Percentiles rank a stretch among this genome's conserved stretches.
phyloP scores from a whole-genome alignment of 1,140 invertebrate genomes.

The Sarcophaga bullata region DNA sequence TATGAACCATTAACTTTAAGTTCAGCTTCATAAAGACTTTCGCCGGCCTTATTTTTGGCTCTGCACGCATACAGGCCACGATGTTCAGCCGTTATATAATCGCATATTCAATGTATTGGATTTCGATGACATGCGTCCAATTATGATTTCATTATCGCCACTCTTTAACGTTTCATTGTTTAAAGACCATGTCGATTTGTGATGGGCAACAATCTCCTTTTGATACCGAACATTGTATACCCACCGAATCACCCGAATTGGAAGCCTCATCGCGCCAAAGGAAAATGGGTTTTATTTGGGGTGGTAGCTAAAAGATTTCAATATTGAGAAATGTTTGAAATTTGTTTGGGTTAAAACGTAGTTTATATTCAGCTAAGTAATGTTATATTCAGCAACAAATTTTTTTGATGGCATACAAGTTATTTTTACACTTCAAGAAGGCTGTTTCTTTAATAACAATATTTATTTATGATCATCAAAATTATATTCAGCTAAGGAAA shows the following conservation, averaged over 20 bases:
- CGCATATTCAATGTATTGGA: constrained; percentile 63
- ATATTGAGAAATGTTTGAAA: no score
- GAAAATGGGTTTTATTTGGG: constrained; percentile 72
- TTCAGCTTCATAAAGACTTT: constrained; percentile 57
- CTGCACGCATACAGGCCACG: constrained; percentile 83
- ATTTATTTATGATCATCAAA: not conserved
- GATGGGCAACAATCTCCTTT: constrained; percentile 79
- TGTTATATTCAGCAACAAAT: not conserved
- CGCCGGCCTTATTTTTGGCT: constrained; percentile 78
- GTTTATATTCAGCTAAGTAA: not conserved
- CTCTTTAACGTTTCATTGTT: constrained; percentile 59
- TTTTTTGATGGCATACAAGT: not conserved
- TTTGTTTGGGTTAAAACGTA: no score
- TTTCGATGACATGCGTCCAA: constrained; percentile 64
- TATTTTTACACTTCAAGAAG: not conserved
- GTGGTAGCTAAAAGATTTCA: constrained; percentile 68
- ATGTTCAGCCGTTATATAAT: constrained; percentile 71
- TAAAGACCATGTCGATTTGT: constrained; percentile 78
- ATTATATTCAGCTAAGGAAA: not conserved
- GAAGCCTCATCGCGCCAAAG: constrained; percentile 73
- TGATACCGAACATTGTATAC: constrained; percentile 76
- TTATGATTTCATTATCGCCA: constrained; percentile 63
- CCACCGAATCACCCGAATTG: constrained; percentile 76
- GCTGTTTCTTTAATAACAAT: not conserved
- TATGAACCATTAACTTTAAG: constrained; percentile 61